Conservation (phyloP, 2,888 invertebrate genomes). For the Epistrophella euchroma region DNA sequence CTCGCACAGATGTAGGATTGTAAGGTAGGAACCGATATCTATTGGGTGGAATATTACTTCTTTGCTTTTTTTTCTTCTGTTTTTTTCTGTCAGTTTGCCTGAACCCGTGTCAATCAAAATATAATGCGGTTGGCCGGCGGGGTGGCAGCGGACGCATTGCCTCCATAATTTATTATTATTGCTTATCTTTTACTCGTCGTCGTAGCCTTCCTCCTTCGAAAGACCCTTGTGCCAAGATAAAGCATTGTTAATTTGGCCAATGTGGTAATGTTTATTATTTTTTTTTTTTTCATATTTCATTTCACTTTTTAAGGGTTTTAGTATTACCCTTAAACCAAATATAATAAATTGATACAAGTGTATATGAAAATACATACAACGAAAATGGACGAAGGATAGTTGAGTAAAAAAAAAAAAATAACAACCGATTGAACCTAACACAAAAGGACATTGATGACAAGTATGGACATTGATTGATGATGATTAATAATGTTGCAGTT, state of each 20-base stretch:
- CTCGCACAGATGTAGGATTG: not conserved
- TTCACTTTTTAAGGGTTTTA: constrained; percentile 19
- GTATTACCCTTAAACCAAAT: constrained; percentile 45
- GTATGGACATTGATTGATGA: constrained; percentile 83
- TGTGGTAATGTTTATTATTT: constrained; percentile 64
- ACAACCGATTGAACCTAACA: constrained; percentile 59
- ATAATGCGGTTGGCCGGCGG: not conserved
- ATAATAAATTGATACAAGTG: constrained; percentile 6
- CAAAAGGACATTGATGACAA: constrained; percentile 69
- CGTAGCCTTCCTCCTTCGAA: not conserved
- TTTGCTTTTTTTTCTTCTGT: not conserved
- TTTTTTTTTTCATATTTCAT: constrained; percentile 46
- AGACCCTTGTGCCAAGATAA: constrained; percentile 11
- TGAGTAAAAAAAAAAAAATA: constrained; percentile 26
- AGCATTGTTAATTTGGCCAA: constrained; percentile 63
- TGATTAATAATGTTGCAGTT: constrained; percentile 84
- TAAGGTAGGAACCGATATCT: not conserved
- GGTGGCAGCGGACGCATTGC: not conserved
- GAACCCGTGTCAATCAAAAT: constrained; percentile 32
- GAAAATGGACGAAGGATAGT: constrained; percentile 30
- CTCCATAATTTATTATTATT: constrained; percentile 32
- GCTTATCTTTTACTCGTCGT: constrained; percentile 17
- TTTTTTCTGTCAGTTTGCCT: not conserved
- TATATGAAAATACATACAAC: not conserved
- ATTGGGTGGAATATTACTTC: not conserved